phyloP scores from a whole-genome alignment of 2,797 vertebrate genomes.

The Micromesistius poutassou region DNA sequence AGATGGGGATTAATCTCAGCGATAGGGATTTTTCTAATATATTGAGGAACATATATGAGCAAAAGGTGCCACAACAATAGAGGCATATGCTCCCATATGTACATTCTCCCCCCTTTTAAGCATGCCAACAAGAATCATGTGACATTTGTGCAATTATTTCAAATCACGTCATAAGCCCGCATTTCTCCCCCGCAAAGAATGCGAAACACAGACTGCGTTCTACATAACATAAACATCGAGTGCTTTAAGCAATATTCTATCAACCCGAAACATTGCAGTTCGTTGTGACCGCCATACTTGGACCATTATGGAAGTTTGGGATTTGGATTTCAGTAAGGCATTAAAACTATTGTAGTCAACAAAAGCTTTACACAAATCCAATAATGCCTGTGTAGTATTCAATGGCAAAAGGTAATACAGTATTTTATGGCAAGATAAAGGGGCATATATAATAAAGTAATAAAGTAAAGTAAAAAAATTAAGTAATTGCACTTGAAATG shows the following conservation, averaged over 20 bases:
- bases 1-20: neutral
- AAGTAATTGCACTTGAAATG: neutral
- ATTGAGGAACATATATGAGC: neutral
- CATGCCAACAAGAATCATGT: neutral
- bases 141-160: neutral
- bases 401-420: neutral
- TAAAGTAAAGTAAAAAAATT: no score
- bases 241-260: no score
- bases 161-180: neutral
- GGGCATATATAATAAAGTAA: neutral
- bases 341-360: constrained; percentile 45
- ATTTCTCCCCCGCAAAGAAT: neutral
- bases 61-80: neutral
- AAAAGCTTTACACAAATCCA: constrained; percentile 1
- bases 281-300: neutral
- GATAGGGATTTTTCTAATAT: neutral
- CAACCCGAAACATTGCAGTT: no score
- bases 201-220: no score
- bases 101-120: neutral
- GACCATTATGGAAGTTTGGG: neutral
- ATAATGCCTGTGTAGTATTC: neutral
- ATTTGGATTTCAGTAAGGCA: constrained; percentile 11
- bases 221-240: no score
- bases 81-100: neutral
- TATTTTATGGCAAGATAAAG: neutral